phyloP scores from a whole-genome alignment of 2,113 vertebrate genomes.

The Austrofundulus limnaeus region DNA sequence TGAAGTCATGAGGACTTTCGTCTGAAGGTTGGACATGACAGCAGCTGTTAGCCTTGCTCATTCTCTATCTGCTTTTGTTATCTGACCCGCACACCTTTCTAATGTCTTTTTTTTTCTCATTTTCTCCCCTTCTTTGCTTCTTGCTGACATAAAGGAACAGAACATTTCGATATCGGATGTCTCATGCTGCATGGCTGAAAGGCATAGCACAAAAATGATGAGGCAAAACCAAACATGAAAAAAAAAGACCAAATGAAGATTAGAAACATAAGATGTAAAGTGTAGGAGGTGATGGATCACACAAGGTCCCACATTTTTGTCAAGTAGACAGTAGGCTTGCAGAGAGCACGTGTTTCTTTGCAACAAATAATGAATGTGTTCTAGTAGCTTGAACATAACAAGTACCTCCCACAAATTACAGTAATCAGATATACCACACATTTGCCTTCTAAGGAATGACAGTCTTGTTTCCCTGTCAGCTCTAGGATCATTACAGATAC shows the following conservation, averaged over 20 bases:
- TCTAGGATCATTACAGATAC: conserved; percentile 31
- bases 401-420: conserved; percentile 22
- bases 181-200: conserved; percentile 18
- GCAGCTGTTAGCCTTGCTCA: conserved; percentile 31
- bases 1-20: not conserved
- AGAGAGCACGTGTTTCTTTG: conserved; percentile 44
- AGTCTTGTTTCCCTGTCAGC: conserved; percentile 5
- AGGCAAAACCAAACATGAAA: not conserved
- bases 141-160: conserved; percentile 29
- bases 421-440: conserved; percentile 33
- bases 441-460: conserved; percentile 2
- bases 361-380: conserved; percentile 38
- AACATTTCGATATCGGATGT: conserved; percentile 55
- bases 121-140: conserved; percentile 29
- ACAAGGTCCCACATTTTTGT: conserved; percentile 36
- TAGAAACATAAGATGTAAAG: conserved; percentile 8
- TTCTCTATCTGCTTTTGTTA: conserved; percentile 34
- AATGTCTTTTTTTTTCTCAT: conserved; percentile 38
- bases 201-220: conserved; percentile 13
- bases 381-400: conserved; percentile 48
- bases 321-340: conserved; percentile 33
- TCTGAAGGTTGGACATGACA: conserved; percentile 43
- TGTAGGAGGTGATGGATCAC: conserved; percentile 49
- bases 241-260: conserved; percentile 7
- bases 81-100: conserved; percentile 32